Percentiles rank a stretch among this genome's conserved stretches.
These are phyloP conservation scores for Stichopus horrens DNA, from an alignment of 53 echinoderm and acorn worm genomes.

Conservation along the genomic window DNA sequence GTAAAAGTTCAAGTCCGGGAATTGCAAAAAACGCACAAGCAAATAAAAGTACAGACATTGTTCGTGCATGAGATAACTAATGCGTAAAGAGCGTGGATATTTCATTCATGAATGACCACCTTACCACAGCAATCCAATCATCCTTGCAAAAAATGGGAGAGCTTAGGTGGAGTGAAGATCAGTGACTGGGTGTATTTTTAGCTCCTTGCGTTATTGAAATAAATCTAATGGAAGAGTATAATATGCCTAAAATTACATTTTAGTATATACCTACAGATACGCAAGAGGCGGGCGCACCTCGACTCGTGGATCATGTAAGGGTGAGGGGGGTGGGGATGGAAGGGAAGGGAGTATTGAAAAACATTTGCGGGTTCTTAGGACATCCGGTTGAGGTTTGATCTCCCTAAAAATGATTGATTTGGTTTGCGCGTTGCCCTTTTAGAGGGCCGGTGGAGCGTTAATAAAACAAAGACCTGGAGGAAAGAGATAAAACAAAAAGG, in stretches of 20 bases:
- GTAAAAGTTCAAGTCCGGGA: too few species aligned
- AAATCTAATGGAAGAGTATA: too few species aligned
- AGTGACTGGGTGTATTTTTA: too few species aligned
- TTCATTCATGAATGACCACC: background rate
- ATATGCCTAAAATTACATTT: too few species aligned
- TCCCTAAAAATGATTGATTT: background rate
- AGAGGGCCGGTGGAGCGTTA: background rate
- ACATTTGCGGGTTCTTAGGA: background rate
- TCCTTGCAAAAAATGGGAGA: background rate
- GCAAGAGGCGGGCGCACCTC: too few species aligned
- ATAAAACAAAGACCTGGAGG: background rate
- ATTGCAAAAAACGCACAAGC: too few species aligned
- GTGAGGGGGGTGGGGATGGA: too few species aligned
- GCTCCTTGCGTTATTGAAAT: too few species aligned
- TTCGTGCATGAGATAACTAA: background rate
- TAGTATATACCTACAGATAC: too few species aligned
- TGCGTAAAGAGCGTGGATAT: background rate
- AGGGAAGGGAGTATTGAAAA: background rate
- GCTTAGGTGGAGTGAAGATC: too few species aligned
- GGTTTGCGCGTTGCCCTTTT: background rate
- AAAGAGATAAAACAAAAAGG: background rate
- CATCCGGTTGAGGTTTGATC: background rate
- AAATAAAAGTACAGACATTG: background rate
- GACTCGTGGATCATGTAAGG: too few species aligned
- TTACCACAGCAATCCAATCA: background rate